Evolutionary conservation across 2,797 vertebrate genomes (phyloP).

Genomic region (Cyclopterus lumpus): DNA sequence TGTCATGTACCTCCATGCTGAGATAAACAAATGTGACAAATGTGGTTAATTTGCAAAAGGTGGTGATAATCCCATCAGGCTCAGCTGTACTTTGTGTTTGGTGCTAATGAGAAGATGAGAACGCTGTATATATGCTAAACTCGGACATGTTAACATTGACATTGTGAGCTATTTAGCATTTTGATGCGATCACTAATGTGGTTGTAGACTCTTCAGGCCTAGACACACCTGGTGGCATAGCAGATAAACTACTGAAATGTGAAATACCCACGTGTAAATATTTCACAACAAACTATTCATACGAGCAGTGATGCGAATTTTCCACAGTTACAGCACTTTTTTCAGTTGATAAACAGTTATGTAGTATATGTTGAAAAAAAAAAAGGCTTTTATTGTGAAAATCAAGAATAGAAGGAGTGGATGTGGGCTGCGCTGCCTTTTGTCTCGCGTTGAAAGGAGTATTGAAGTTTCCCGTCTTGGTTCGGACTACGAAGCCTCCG

Average conservation of each 20-base stretch:
- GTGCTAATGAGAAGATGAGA: background rate
- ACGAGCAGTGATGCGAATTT: background rate
- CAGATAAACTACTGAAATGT: background rate
- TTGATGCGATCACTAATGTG: background rate
- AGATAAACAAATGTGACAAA: background rate
- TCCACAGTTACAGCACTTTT: background rate
- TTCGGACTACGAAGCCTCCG: background rate
- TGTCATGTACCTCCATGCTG: background rate
- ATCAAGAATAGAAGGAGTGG: background rate
- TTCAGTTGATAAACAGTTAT: no score
- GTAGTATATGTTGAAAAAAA: no score
- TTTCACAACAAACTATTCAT: background rate
- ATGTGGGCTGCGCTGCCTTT: background rate
- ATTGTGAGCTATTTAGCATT: background rate
- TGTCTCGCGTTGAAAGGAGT: background rate
- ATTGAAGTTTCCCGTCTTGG: background rate
- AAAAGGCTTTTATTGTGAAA: background rate
- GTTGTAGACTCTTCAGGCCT: background rate
- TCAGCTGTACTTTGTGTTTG: background rate
- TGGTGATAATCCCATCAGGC: background rate
- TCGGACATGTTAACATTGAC: no score
- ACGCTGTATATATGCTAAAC: no score
- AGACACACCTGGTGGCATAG: background rate
- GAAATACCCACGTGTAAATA: background rate
- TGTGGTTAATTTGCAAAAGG: background rate